phyloP scores from a whole-genome alignment of 2,888 invertebrate genomes.

The Cheilosia urbana region DNA sequence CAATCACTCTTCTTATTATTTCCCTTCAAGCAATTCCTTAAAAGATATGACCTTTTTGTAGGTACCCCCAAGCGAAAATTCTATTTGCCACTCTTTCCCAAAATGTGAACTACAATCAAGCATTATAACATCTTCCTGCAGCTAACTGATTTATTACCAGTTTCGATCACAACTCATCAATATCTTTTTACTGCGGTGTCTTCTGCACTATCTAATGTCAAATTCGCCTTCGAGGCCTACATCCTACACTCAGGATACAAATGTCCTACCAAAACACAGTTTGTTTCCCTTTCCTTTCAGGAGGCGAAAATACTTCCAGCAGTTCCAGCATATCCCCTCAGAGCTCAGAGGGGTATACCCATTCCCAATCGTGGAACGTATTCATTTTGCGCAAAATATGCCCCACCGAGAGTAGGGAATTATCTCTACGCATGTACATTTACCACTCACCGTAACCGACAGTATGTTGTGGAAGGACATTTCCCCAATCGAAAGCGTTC shows the following conservation, averaged over 20 bases:
- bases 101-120: neutral
- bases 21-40: too few species aligned
- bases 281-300: neutral
- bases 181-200: conserved; percentile 4
- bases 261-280: neutral
- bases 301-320: neutral
- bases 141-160: neutral
- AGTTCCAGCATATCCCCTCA: neutral
- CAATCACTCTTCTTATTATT: too few species aligned
- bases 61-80: neutral
- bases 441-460: neutral
- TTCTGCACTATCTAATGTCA: conserved; percentile 4
- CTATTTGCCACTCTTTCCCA: neutral
- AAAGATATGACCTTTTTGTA: too few species aligned
- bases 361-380: neutral
- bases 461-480: neutral
- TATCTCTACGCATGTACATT: conserved; percentile 62
- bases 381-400: conserved; percentile 4
- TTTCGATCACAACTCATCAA: neutral
- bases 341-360: neutral
- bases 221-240: conserved; percentile 8
- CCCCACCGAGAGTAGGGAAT: conserved; percentile 16
- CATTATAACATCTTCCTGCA: neutral
- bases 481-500: conserved; percentile 6
- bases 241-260: neutral